Conservation (phyloP, 2,797 vertebrate genomes). For the Lepus oiostolus region DNA sequence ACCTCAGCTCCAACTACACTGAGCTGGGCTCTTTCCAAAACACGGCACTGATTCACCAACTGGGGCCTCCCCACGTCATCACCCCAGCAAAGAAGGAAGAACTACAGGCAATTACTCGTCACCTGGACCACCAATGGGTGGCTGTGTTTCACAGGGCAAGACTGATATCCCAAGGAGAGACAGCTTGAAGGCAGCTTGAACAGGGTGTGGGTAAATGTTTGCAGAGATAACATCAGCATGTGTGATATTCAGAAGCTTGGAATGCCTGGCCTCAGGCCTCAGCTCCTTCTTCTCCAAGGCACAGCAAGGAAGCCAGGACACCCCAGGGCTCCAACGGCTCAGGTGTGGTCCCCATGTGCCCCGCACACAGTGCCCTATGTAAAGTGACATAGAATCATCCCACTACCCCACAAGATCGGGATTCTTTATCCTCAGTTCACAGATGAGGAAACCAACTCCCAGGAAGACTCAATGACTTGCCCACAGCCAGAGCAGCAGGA, state of each 20-base stretch:
- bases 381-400: not conserved
- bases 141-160: not conserved
- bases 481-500: not conserved
- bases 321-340: not conserved
- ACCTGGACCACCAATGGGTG: too few species aligned
- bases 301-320: not conserved
- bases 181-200: not conserved
- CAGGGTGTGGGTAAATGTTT: not conserved
- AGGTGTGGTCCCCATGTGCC: too few species aligned
- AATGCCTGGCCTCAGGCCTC: not conserved
- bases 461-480: not conserved
- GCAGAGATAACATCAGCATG: not conserved
- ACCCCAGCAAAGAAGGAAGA: not conserved
- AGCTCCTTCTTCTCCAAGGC: fast-evolving
- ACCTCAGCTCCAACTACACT: not conserved
- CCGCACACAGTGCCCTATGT: fast-evolving
- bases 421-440: not conserved
- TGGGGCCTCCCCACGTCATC: not conserved
- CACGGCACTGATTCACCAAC: not conserved
- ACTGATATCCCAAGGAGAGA: not conserved
- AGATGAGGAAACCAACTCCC: not conserved
- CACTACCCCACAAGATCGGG: not conserved
- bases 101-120: not conserved
- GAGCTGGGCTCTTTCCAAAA: not conserved
- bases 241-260: not conserved